Evolutionary conservation across 2,113 vertebrate genomes (phyloP), one percentile per base, ranked within the genome.

Genomic region (Chitala chitala): DNA sequence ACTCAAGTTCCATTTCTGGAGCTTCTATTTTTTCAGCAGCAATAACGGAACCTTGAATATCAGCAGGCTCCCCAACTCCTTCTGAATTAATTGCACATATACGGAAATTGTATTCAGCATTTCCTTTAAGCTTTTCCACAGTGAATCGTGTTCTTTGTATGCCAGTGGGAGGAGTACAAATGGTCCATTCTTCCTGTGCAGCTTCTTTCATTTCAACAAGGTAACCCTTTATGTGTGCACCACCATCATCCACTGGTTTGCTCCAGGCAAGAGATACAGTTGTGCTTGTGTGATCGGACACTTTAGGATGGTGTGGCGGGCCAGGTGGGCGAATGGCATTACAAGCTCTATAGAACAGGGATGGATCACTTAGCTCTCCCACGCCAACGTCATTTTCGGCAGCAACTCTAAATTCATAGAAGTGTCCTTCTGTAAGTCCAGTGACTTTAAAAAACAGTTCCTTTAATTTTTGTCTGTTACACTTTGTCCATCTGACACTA

Each of bases 1-100:
- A 95, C 84, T 98, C 96, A 29, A 99, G 88, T 86, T 99, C 97
- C 42, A 98, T 96, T 86, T 99, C 97, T 85, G 97, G 97, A 79
- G 94, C 90, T 78, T 98, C 96, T 26, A 86, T 51, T 71, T 93
- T 95, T 53, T 96, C 95, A 50, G 86, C 87, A 74, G 93, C 92
- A 79, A 90, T 71, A 31, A 98, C 92, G 15, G 94, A 88, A 29
- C 94, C 93, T 79, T 93, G 91, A 75, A 98, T 84, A 79, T 84
- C 86, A 17, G 92, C 94, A 81, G 94, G 92, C 70, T 99, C 97
- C 40, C 97, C 95, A 53, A 98, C 92, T 75, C 97, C 97, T 88
- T 96, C 96, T 55, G 94, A 93, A 78, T 99, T 99, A 70, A 99
- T 87, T 59, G 97, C 97, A 82, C 93, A 96, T 66, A 99, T 92